Conservation (phyloP, 2,888 invertebrate genomes). For the Tachystola acroxantha region DNA sequence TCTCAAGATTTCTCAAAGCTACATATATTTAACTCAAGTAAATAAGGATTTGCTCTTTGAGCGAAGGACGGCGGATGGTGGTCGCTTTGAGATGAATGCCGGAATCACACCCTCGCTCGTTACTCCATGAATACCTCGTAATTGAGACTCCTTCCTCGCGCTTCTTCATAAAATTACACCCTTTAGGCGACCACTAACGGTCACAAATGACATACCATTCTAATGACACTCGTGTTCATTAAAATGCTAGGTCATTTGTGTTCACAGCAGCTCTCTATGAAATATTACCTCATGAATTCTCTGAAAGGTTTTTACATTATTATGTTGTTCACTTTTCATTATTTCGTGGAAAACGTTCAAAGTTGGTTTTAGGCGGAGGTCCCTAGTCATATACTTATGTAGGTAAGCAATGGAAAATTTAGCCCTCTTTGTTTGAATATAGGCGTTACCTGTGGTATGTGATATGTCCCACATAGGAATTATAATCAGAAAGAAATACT, state of each 20-base stretch:
- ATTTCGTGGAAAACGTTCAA: not conserved
- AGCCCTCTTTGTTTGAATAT: too few relatives aligned
- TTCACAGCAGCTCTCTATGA: not conserved
- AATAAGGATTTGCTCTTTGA: conserved; percentile 9
- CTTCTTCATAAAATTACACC: conserved; percentile 42
- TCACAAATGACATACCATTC: conserved; percentile 24
- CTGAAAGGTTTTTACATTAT: not conserved
- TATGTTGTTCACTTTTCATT: not conserved
- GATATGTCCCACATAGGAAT: too few relatives aligned
- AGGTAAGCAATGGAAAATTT: too few relatives aligned
- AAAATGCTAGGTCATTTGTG: not conserved
- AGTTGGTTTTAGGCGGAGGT: too few relatives aligned
- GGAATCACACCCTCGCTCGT: conserved; percentile 39
- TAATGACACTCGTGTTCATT: not conserved
- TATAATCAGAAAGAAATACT: too few relatives aligned
- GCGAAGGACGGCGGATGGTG: conserved; percentile 8
- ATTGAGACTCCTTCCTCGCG: conserved; percentile 44
- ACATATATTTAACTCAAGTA: conserved; percentile 4
- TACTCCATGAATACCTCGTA: conserved; percentile 51
- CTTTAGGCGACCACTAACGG: conserved; percentile 33
- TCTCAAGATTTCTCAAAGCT: conserved; percentile 3
- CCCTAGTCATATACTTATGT: too few relatives aligned
- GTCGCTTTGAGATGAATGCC: conserved; percentile 15
- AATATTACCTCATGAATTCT: not conserved
- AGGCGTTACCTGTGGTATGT: too few relatives aligned